Evolutionary conservation across 1,140 invertebrate species (phyloP).

Genomic region (Elymnias hypermnestra): DNA sequence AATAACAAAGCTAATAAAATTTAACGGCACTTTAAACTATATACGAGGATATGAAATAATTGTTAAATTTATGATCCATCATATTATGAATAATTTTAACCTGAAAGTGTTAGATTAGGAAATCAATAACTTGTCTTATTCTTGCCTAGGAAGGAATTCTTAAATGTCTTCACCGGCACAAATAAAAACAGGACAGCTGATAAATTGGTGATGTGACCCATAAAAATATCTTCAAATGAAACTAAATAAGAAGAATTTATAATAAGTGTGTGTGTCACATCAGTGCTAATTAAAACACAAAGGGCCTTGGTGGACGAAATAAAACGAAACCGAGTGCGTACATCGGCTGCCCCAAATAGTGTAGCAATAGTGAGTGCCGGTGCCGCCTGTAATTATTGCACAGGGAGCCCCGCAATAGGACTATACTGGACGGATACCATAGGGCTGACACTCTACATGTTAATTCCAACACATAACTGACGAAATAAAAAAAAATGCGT

Average conservation of each 20-base stretch:
- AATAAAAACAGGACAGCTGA: neutral
- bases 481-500: too few species aligned
- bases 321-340: conserved; percentile 38
- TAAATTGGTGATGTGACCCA: too few species aligned
- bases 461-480: too few species aligned
- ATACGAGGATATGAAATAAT: too few species aligned
- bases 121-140: too few species aligned
- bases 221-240: too few species aligned
- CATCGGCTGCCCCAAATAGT: conserved; percentile 50
- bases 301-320: conserved; percentile 47
- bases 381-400: conserved; percentile 47
- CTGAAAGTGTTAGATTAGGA: too few species aligned
- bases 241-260: too few species aligned
- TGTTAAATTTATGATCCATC: too few species aligned
- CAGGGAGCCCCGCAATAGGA: conserved; percentile 22
- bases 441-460: too few species aligned
- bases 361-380: conserved; percentile 24
- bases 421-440: conserved; percentile 1
- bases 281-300: conserved; percentile 58
- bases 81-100: too few species aligned
- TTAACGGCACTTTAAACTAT: neutral
- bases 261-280: neutral
- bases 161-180: neutral
- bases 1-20: neutral
- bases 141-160: too few species aligned